A percentile compares a stretch with the other conserved stretches of the same genome.
Evolutionary conservation across 2,888 invertebrate genomes (phyloP).

Genomic region (Buathra laborator): DNA sequence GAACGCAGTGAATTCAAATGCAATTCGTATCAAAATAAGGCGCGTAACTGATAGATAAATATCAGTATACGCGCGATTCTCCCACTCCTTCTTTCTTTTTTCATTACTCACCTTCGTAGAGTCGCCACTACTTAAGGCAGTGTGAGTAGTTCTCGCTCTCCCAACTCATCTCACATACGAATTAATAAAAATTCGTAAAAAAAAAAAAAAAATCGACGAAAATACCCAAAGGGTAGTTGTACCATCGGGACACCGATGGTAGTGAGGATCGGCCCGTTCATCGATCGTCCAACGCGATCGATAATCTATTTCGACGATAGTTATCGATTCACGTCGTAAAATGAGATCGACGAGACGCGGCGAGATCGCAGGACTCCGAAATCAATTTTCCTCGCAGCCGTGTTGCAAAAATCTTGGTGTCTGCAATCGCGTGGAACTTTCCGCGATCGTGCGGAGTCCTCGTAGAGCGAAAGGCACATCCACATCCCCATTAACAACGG

Average conservation of each 20-base stretch:
- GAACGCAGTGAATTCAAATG: conserved; percentile 47
- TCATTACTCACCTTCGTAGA: conserved; percentile 57
- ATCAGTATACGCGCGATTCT: conserved; percentile 13
- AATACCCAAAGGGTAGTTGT: conserved; percentile 55
- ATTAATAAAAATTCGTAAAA: conserved; percentile 40
- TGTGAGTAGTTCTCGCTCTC: conserved; percentile 53
- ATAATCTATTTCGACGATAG: conserved; percentile 1
- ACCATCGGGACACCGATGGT: conserved; percentile 31
- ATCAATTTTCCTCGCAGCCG: conserved; percentile 29
- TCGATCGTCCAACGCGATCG: conserved; percentile 29
- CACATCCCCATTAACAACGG: neutral
- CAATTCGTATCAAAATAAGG: conserved; percentile 29
- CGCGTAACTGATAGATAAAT: conserved; percentile 9
- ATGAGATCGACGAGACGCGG: conserved; percentile 13
- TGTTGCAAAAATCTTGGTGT: conserved; percentile 3
- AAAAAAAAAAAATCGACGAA: conserved; percentile 50
- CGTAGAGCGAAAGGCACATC: neutral
- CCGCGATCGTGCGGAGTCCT: neutral
- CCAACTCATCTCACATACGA: conserved; percentile 41
- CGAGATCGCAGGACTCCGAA: conserved; percentile 41
- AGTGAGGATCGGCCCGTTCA: conserved; percentile 5
- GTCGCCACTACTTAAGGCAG: conserved; percentile 56
- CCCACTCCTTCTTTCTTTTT: conserved; percentile 1
- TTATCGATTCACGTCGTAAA: neutral
- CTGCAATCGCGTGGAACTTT: neutral